These are phyloP conservation scores for Siniperca obscura DNA, from an alignment of 2,797 vertebrate genomes.

Conservation along the genomic window DNA sequence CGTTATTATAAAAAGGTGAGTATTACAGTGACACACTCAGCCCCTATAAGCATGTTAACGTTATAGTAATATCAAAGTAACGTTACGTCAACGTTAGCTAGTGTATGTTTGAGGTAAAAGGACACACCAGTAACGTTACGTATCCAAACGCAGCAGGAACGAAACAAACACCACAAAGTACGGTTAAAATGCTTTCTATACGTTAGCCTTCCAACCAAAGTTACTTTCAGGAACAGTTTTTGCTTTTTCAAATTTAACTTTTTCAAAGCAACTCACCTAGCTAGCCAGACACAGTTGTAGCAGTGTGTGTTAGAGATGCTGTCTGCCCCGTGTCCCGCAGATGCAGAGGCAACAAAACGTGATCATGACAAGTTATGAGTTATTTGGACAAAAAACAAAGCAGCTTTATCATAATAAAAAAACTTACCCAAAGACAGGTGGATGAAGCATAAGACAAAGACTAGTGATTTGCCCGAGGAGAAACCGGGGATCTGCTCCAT, in stretches of 20 bases:
- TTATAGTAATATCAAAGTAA: neutral
- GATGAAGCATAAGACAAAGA: conserved; percentile 77
- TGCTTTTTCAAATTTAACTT: neutral
- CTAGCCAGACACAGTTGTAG: neutral
- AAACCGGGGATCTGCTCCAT: conserved; percentile 85
- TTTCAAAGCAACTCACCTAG: neutral
- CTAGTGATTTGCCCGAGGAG: conserved; percentile 78
- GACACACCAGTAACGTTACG: neutral
- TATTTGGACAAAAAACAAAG: neutral
- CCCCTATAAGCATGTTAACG: neutral
- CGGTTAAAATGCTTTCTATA: neutral
- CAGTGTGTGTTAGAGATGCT: conserved; percentile 64
- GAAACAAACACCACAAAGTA: neutral
- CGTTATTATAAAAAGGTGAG: neutral
- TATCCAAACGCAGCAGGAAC: neutral
- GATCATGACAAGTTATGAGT: conserved; percentile 37
- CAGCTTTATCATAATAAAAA: neutral
- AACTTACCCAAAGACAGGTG: conserved; percentile 82
- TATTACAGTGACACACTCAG: neutral
- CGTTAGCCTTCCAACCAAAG: neutral
- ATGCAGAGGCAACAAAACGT: conserved; percentile 65
- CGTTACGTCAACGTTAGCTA: neutral
- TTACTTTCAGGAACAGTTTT: neutral
- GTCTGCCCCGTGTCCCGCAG: conserved; percentile 48
- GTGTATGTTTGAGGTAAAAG: neutral